A percentile compares a stretch with the other conserved stretches of the same genome.
These are phyloP conservation scores for Rhamphomyia laevipes DNA, from an alignment of 2,888 invertebrate species.

Conservation along the genomic window DNA sequence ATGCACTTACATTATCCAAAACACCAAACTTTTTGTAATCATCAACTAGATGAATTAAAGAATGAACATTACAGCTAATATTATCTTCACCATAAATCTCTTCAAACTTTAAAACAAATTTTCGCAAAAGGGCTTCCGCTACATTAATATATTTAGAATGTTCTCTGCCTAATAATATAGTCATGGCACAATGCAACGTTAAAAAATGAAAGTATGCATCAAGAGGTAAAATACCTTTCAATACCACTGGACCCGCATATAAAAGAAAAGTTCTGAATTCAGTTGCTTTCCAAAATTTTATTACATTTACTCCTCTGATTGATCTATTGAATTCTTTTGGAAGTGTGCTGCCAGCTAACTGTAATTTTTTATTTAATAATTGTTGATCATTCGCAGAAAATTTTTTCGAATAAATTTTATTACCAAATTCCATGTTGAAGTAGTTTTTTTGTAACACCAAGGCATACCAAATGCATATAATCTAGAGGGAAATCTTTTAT, in stretches of 20 bases:
- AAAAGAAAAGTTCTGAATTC: constrained; percentile 17
- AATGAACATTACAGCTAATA: constrained; percentile 30
- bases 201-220: constrained; percentile 10
- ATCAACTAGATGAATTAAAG: constrained; percentile 25
- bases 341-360: constrained; percentile 10
- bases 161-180: neutral
- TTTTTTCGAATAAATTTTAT: too few relatives aligned
- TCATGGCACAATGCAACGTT: constrained; percentile 8
- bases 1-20: neutral
- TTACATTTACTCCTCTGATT: constrained; percentile 14
- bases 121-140: constrained; percentile 13
- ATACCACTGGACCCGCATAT: constrained; percentile 15
- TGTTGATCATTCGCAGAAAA: too few relatives aligned
- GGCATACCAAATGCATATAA: too few relatives aligned
- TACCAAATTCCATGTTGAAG: constrained; percentile 16
- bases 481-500: constrained; percentile 17
- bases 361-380: too few relatives aligned
- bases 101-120: constrained; percentile 14
- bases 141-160: constrained; percentile 11
- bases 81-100: constrained; percentile 23
- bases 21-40: constrained; percentile 24
- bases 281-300: constrained; percentile 18
- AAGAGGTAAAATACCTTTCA: constrained; percentile 12
- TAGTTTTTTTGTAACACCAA: constrained; percentile 17
- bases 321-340: constrained; percentile 14